Evolutionary conservation across 2,888 invertebrate species (phyloP).

Genomic region (Buathra laborator): DNA sequence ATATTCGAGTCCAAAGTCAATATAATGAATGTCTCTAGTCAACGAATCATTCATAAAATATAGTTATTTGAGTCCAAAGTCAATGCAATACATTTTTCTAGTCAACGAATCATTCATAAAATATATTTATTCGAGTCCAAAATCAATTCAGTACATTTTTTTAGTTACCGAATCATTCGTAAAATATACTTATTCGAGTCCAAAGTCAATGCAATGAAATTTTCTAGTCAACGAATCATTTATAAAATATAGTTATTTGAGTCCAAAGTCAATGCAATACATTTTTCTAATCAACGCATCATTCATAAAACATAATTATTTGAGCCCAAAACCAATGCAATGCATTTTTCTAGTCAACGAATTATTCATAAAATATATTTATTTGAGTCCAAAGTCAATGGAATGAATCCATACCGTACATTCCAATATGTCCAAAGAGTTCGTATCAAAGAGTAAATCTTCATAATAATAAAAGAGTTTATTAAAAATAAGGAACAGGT

Average conservation of each 20-base stretch:
- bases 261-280: constrained; percentile 8
- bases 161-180: constrained; percentile 37
- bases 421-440: constrained; percentile 39
- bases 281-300: no score
- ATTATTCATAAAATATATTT: constrained; percentile 1
- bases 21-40: constrained; percentile 45
- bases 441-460: constrained; percentile 4
- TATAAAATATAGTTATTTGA: not conserved
- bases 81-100: constrained; percentile 20
- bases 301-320: no score
- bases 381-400: constrained; percentile 4
- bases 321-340: no score
- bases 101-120: constrained; percentile 28
- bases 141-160: constrained; percentile 22
- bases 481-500: constrained; percentile 29
- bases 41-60: constrained; percentile 11
- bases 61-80: not conserved
- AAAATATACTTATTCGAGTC: not conserved
- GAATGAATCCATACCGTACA: constrained; percentile 54
- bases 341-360: constrained; percentile 33
- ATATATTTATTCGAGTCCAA: not conserved
- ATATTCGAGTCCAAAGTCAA: not conserved
- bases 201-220: constrained; percentile 25
- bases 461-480: constrained; percentile 45
- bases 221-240: constrained; percentile 40